Evolutionary conservation across 2,113 vertebrate species (phyloP), one percentile per base, ranked within the genome.

Genomic region (Protomyctophum bolini): DNA sequence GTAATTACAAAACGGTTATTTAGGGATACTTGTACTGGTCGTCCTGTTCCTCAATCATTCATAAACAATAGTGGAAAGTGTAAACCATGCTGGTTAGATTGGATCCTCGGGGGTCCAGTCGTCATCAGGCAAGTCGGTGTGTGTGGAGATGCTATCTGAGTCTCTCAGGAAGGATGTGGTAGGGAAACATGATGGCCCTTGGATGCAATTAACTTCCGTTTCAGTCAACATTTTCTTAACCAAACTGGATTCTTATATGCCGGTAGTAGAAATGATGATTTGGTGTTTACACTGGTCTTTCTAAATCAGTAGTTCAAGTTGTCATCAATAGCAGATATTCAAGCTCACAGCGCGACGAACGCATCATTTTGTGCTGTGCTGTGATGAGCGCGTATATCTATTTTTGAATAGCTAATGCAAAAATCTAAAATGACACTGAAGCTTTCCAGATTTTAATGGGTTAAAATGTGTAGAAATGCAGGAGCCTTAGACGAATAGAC

Each of bases 101-200:
- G 11, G 7, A 28, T 14, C 64, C 73, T 58, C 77, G 46, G 12
- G 67, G 69, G 82, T 77, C 73, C 56, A 45, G 41, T 75, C 71
- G 68, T 41, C 33, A 41, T 41, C 33, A 41, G 33, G 33, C 72
- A 81, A 74, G 80, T 87, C 76, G 69, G 73, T 49, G 12, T 28
- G 41, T 10, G 69, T 70, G 52, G 33, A 70, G 87, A 89, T 82
- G 72, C 47, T 57, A 75, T 87, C 84, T 29, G 0, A 50, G 3
- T 58, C 58, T 83, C 68, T 55, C 77, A 87, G 88, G 87, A 88
- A 91, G 84, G 86, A 91, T 82, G 77, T 74, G 63, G 66, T 78
- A 15, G n/a, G 33, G 67, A 69, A 21, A 81, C 81, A 74, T 79
- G 33, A 12, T 65, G 54, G 47, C 21, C 21, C 21, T 57, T 55